Evolutionary conservation across 1,140 invertebrate genomes (phyloP).

Genomic region (Scaptomyza hsui): DNA sequence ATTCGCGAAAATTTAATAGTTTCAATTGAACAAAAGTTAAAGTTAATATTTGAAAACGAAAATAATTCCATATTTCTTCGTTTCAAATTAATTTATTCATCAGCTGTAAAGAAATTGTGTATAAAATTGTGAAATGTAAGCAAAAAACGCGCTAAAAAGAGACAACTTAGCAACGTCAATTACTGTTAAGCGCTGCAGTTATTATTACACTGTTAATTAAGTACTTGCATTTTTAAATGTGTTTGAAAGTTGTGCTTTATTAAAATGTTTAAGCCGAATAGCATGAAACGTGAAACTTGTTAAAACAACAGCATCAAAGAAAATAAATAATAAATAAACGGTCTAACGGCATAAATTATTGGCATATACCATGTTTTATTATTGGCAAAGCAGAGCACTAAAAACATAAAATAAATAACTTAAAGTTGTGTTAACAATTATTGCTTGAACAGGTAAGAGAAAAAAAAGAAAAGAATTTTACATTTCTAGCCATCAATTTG

Average conservation of each 20-base stretch:
- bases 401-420: neutral
- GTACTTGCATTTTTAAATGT: neutral
- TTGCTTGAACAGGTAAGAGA: conserved; percentile 12
- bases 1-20: conserved; percentile 1
- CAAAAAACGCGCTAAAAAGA: conserved; percentile 11
- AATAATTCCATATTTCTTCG: neutral
- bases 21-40: neutral
- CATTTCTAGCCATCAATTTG: too few species aligned
- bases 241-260: neutral
- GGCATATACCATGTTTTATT: neutral
- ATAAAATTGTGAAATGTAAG: conserved; percentile 12
- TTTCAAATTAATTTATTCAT: neutral
- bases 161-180: neutral
- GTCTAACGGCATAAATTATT: neutral
- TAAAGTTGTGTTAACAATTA: neutral
- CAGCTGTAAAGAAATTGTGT: neutral
- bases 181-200: conserved; percentile 3
- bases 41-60: neutral
- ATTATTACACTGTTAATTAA: neutral
- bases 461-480: too few species aligned
- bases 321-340: neutral
- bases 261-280: neutral
- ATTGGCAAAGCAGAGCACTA: neutral
- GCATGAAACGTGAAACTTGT: neutral
- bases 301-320: neutral